Evolutionary conservation across 2,797 vertebrate species (phyloP).

Genomic region (Oophaga sylvatica): DNA sequence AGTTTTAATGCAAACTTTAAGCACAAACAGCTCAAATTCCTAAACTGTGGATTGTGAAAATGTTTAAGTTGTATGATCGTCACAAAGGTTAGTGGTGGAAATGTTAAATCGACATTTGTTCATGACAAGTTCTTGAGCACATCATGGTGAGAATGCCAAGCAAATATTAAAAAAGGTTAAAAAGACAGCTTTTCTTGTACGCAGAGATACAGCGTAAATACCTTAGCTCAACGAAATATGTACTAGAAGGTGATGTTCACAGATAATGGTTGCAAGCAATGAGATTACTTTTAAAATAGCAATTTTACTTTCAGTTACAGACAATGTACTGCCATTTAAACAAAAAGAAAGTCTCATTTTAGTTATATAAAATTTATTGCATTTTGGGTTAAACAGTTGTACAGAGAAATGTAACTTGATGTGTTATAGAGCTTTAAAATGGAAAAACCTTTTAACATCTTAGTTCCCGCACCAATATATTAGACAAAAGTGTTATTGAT

Average conservation of each 20-base stretch:
- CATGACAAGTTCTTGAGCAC: slow-evolving; percentile 59
- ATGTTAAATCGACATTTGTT: slow-evolving; percentile 68
- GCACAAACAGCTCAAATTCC: slow-evolving; percentile 38
- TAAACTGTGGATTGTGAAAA: slow-evolving; percentile 39
- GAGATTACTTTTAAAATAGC: neutral
- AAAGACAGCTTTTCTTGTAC: slow-evolving; percentile 68
- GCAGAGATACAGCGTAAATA: slow-evolving; percentile 69
- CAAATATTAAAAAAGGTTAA: slow-evolving; percentile 73
- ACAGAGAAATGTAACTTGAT: neutral
- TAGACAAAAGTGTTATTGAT: neutral
- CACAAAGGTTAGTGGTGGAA: slow-evolving; percentile 63
- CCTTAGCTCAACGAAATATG: slow-evolving; percentile 66
- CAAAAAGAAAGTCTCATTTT: neutral
- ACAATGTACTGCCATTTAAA: neutral
- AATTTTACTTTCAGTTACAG: neutral
- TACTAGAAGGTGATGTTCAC: slow-evolving; percentile 10
- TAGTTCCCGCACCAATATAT: neutral
- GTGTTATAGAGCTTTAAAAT: neutral
- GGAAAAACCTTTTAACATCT: neutral
- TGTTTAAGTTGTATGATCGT: slow-evolving; percentile 59
- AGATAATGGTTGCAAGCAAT: neutral
- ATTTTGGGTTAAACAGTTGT: neutral
- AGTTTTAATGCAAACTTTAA: slow-evolving; percentile 24
- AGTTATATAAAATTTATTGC: neutral
- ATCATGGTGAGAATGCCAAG: slow-evolving; percentile 71